Percentiles rank a stretch among this genome's conserved stretches.
phyloP scores from a whole-genome alignment of 2,888 invertebrate species.

The Lochmaea crataegi region DNA sequence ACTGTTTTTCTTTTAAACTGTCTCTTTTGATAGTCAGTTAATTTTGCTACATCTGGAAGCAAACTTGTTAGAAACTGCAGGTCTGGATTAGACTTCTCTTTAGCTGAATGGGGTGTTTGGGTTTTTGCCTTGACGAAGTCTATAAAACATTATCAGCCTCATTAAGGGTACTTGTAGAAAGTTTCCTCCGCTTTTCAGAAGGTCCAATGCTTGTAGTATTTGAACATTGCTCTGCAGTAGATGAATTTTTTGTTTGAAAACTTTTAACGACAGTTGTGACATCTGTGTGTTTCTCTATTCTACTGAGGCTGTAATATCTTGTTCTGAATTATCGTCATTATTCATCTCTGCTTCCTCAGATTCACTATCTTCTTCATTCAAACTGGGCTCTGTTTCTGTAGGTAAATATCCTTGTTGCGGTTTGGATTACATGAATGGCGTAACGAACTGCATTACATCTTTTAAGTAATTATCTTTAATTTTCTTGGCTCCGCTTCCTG shows the following conservation, averaged over 20 bases:
- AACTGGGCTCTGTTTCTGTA: slow-evolving; percentile 30
- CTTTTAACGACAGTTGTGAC: slow-evolving; percentile 19
- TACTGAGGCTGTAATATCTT: too few species aligned
- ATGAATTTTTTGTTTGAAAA: slow-evolving; percentile 17
- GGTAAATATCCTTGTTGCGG: slow-evolving; percentile 36
- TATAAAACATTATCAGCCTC: slow-evolving; percentile 27
- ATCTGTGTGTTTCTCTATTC: too few species aligned
- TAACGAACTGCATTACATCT: slow-evolving; percentile 35
- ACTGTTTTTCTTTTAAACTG: slow-evolving; percentile 4
- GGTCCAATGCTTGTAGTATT: slow-evolving; percentile 27
- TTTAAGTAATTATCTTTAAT: slow-evolving; percentile 34
- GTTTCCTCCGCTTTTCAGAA: slow-evolving; percentile 23
- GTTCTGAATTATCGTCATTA: slow-evolving; percentile 31
- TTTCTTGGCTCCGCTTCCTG: slow-evolving; percentile 34
- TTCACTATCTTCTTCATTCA: slow-evolving; percentile 18
- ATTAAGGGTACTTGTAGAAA: slow-evolving; percentile 17
- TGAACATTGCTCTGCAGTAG: slow-evolving; percentile 19
- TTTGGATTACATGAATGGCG: slow-evolving; percentile 36
- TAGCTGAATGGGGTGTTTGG: not conserved
- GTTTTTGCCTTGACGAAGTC: slow-evolving; percentile 8
- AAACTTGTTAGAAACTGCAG: slow-evolving; percentile 26
- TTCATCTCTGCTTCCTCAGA: slow-evolving; percentile 18
- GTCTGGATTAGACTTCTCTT: slow-evolving; percentile 26
- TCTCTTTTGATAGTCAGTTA: too few species aligned
- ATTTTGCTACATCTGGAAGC: slow-evolving; percentile 19